A percentile compares a stretch with the other conserved stretches of the same genome.
Evolutionary conservation across 2,797 vertebrate genomes (phyloP).

Genomic region (Smutsia temminckii): DNA sequence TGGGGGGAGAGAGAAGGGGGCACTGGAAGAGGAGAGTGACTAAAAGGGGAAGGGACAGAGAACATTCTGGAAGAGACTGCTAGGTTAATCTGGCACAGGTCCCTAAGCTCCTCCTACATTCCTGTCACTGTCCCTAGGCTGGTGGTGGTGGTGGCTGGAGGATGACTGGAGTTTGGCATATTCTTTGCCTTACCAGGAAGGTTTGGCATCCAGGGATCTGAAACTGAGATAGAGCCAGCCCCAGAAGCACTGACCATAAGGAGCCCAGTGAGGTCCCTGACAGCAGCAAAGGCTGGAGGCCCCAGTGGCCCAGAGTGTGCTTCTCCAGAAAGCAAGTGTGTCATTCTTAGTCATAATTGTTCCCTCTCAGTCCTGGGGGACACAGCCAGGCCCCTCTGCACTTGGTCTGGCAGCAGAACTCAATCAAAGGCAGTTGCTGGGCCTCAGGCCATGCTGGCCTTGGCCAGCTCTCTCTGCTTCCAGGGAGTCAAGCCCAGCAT

Average conservation of each 20-base stretch:
- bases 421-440: constrained; percentile 10
- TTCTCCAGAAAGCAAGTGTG: not conserved
- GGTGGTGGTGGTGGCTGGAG: not conserved
- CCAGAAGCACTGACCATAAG: not conserved
- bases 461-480: not conserved
- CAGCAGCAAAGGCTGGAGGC: not conserved
- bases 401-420: not conserved
- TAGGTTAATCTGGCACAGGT: not conserved
- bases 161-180: not conserved
- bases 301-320: not conserved
- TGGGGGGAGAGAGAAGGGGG: not conserved
- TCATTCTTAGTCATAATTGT: not conserved
- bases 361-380: not conserved
- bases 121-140: not conserved
- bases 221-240: not conserved
- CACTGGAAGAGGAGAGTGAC: not conserved
- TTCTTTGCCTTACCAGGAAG: not conserved
- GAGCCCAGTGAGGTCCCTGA: not conserved
- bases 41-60: not conserved
- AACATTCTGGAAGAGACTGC: not conserved
- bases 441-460: not conserved
- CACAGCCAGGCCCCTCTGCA: not conserved
- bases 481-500: not conserved
- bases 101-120: not conserved
- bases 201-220: not conserved